Conservation (phyloP, 2,888 invertebrate species). For the Nebria salina region DNA sequence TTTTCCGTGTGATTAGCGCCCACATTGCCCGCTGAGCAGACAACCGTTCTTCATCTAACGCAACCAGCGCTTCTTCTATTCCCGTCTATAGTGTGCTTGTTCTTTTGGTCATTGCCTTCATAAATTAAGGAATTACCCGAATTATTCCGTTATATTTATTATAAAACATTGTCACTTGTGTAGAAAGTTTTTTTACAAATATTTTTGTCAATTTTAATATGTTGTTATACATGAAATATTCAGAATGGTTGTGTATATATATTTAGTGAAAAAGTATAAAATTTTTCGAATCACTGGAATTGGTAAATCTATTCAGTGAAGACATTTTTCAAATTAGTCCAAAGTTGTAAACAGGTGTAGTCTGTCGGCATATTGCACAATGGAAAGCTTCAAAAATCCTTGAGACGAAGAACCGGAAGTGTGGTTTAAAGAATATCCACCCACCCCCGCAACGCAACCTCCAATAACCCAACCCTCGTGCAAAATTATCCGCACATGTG, state of each 20-base stretch:
- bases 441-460: constrained; percentile 6
- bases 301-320: not conserved
- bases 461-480: constrained; percentile 5
- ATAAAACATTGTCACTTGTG: constrained; percentile 26
- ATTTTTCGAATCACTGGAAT: not conserved
- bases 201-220: no score
- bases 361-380: constrained; percentile 20
- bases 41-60: constrained; percentile 16
- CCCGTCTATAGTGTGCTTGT: not conserved
- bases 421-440: not conserved
- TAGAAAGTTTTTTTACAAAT: not conserved
- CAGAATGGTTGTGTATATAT: no score
- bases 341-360: constrained; percentile 10
- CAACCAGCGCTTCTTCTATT: not conserved
- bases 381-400: not conserved
- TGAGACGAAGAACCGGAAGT: constrained; percentile 19
- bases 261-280: not conserved
- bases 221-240: no score
- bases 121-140: constrained; percentile 35
- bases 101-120: constrained; percentile 32
- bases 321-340: constrained; percentile 23
- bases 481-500: constrained; percentile 15
- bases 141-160: not conserved
- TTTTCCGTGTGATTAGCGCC: constrained; percentile 41
- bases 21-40: constrained; percentile 31